These are phyloP conservation scores for Lepus europaeus DNA, from an alignment of 2,113 vertebrate species.

Conservation along the genomic window DNA sequence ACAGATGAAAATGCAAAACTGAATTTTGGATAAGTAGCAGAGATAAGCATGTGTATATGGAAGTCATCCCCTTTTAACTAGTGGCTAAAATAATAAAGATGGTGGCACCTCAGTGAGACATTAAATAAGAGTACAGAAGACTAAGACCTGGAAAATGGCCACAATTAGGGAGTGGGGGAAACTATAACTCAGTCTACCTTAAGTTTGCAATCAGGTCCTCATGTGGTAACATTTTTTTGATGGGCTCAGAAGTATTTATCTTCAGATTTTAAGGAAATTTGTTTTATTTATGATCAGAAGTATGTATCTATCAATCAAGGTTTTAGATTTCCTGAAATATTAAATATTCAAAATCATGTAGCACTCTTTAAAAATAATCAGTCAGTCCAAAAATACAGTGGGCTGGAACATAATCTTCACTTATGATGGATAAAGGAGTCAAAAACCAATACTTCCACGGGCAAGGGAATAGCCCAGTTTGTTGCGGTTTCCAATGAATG, in stretches of 20 bases:
- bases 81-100: not conserved
- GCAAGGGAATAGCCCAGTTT: conserved; percentile 91
- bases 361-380: conserved; percentile 40
- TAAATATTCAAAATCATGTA: conserved; percentile 22
- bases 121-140: not conserved
- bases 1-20: not conserved
- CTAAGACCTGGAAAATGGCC: not conserved
- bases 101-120: not conserved
- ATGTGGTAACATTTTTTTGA: conserved; percentile 19
- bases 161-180: not conserved
- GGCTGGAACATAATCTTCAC: not conserved
- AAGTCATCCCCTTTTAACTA: not conserved
- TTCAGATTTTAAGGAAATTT: conserved; percentile 10
- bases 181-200: not conserved
- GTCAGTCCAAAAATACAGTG: conserved; percentile 4
- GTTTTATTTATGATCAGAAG: not conserved
- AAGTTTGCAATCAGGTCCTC: not conserved
- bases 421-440: not conserved
- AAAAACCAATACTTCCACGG: conserved; percentile 91
- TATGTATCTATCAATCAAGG: not conserved
- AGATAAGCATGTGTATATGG: not conserved
- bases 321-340: conserved; percentile 1
- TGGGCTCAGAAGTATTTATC: not conserved
- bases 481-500: conserved; percentile 91
- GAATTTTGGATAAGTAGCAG: not conserved